These are phyloP conservation scores for Poecilia picta DNA, from an alignment of 2,797 vertebrate genomes.

Conservation along the genomic window DNA sequence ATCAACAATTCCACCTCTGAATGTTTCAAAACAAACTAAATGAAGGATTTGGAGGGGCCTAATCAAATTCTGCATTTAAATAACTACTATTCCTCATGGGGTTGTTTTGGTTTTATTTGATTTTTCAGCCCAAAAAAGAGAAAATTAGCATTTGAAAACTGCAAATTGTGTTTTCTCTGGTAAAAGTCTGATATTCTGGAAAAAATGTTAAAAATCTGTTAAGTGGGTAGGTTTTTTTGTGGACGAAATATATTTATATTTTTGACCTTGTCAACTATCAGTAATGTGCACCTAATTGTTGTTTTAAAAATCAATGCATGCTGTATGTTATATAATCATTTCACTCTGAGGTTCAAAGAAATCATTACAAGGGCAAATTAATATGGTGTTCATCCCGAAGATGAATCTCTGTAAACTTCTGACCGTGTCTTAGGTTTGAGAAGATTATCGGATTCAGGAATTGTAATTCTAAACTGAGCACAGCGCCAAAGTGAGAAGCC, in stretches of 20 bases:
- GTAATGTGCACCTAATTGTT: not conserved
- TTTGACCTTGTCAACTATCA: not conserved
- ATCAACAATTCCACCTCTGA: not conserved
- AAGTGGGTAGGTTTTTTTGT: not conserved
- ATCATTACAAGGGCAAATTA: not conserved
- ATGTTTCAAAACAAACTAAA: not conserved
- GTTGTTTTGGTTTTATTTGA: not conserved
- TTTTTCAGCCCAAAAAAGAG: not conserved
- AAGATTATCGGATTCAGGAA: conserved; percentile 45
- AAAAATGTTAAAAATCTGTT: not conserved
- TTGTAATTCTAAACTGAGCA: conserved; percentile 56
- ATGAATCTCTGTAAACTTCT: not conserved
- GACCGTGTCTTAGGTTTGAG: not conserved
- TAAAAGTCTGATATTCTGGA: not conserved
- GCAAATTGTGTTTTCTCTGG: not conserved
- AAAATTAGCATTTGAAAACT: not conserved
- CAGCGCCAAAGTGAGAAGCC: conserved; percentile 56
- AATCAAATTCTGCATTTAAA: not conserved
- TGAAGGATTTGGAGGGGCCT: not conserved
- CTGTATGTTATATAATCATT: not conserved
- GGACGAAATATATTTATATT: not conserved
- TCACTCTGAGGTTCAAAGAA: not conserved
- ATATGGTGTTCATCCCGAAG: not conserved
- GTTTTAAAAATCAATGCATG: not conserved
- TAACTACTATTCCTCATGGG: not conserved